These are phyloP conservation scores for Vimba vimba DNA, from an alignment of 2,113 vertebrate species.

Conservation along the genomic window DNA sequence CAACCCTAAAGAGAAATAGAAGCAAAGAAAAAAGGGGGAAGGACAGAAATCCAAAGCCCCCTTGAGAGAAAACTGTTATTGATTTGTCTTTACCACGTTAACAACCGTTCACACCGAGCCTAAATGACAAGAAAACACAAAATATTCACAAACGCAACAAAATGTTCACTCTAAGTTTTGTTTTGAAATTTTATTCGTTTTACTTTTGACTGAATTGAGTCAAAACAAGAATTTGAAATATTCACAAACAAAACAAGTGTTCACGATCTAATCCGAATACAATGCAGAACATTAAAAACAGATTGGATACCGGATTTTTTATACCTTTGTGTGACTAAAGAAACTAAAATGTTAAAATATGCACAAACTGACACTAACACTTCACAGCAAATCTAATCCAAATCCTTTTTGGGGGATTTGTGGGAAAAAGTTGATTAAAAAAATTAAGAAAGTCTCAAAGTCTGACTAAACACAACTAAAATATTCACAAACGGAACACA, in stretches of 20 bases:
- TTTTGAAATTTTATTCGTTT: not conserved
- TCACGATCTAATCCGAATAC: not conserved
- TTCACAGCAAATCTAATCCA: not conserved
- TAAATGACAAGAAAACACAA: not conserved
- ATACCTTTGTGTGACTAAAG: no score
- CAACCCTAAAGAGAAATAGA: conserved; percentile 17
- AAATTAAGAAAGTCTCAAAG: no score
- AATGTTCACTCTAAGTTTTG: not conserved
- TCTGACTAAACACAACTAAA: not conserved
- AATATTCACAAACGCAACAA: not conserved
- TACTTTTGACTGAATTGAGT: not conserved
- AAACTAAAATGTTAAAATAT: no score
- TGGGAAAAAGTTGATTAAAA: no score
- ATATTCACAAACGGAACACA: not conserved
- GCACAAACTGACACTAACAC: no score
- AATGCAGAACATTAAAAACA: not conserved
- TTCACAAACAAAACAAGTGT: not conserved
- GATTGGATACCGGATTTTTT: not conserved
- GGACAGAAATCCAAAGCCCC: conserved; percentile 48
- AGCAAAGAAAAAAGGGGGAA: conserved; percentile 1
- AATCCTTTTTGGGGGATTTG: not conserved
- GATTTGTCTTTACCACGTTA: not conserved
- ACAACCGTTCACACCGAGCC: not conserved
- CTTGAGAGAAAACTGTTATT: conserved; percentile 32
- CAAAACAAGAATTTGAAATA: not conserved